Evolutionary conservation across 2,113 vertebrate species (phyloP), one percentile per base, ranked within the genome.

Genomic region (Cygnus buccinator): DNA sequence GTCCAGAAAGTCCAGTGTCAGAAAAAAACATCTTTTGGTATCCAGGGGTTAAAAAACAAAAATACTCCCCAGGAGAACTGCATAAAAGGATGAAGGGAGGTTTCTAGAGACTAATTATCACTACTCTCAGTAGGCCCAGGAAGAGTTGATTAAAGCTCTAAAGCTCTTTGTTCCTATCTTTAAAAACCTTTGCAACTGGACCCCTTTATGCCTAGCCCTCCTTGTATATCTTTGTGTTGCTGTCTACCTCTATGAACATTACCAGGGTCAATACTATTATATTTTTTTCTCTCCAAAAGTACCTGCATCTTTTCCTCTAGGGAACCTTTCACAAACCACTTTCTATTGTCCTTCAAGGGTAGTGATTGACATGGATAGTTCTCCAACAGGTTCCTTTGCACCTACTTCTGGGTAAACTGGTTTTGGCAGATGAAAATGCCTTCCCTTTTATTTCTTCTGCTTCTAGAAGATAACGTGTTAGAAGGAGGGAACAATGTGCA

Each of bases 61-160:
- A 81, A 39, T 39, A 75, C 17, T 13, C 44, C 35, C 39, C 41
- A 89, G 44, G 48, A 94, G 71, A 89, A 73, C 1, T 58, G 85
- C 79, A 88, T 72, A 84, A 89, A 89, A 72, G 25, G 11, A 93
- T 23, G 50, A 7, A 33, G 31, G 44, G 35, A 44, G 28, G 11
- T 66, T 90, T 72, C 71, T 92, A 71, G 70, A 76, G 75, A 84
- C 96, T 79, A 96, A 92, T 97, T 95, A 95, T 52, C 59, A 55
- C 29, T 41, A 17, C 43, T 63, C 61, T 55, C 19, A 18, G 2
- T 43, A 82, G n/a, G 66, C 14, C 33, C 6, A 5, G 48, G 35
- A 1, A 52, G 22, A 57, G 21, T 71, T 79, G 66, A 84, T 70
- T 67, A 57, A 62, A 83, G 29, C 5, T 71, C 22, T 18, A 57